A percentile compares a stretch with the other conserved stretches of the same genome.
These are phyloP conservation scores for Callocephalon fimbriatum DNA, from an alignment of 2,113 vertebrate species.

Conservation along the genomic window DNA sequence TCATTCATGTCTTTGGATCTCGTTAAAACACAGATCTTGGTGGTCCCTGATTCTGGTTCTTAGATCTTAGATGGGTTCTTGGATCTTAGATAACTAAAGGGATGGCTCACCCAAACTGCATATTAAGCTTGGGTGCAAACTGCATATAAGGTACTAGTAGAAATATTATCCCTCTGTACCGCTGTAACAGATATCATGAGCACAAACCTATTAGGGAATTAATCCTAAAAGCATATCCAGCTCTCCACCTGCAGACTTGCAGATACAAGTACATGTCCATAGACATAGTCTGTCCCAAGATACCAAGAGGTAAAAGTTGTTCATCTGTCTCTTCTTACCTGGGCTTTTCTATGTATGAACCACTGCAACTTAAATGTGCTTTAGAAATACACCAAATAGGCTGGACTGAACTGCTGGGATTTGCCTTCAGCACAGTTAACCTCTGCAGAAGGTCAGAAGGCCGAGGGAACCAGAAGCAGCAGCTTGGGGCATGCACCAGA, in stretches of 20 bases:
- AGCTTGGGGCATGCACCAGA: not conserved
- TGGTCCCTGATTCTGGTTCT: not conserved
- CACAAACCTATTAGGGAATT: not conserved
- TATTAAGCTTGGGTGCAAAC: not conserved
- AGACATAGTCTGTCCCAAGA: not conserved
- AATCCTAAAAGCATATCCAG: not conserved
- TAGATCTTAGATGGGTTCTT: not conserved
- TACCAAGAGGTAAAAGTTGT: not conserved
- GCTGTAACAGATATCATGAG: not conserved
- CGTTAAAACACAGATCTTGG: not conserved
- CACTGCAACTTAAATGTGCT: not conserved
- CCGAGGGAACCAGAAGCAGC: not conserved
- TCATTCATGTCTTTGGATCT: fast-evolving
- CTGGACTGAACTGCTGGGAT: not conserved
- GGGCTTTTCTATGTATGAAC: not conserved
- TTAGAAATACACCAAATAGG: not conserved
- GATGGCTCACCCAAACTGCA: not conserved
- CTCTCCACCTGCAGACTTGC: not conserved
- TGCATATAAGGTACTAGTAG: not conserved
- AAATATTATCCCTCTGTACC: not conserved
- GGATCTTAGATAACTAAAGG: not conserved
- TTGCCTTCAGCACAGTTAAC: not conserved
- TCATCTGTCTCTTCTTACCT: not conserved
- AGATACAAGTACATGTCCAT: not conserved
- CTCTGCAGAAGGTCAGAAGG: not conserved